A percentile compares a stretch with the other conserved stretches of the same genome.
Evolutionary conservation across 2,113 vertebrate genomes (phyloP).

Genomic region (Ailuropoda melanoleuca): DNA sequence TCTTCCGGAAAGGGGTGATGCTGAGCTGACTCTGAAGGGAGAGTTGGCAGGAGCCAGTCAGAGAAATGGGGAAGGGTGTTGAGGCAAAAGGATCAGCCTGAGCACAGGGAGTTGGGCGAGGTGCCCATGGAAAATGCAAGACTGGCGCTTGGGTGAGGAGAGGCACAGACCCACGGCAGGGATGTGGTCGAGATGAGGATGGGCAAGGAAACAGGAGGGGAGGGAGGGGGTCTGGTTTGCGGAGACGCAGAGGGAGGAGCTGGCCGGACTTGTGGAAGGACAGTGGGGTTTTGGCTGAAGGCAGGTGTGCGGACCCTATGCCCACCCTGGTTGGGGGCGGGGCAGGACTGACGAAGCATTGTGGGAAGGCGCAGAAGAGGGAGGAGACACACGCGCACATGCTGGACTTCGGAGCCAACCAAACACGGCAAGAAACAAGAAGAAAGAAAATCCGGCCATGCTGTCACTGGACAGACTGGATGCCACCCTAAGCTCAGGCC

Average conservation of each 20-base stretch:
- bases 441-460: neutral
- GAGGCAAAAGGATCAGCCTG: neutral
- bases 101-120: neutral
- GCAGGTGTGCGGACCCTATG: neutral
- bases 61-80: neutral
- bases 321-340: too few species aligned
- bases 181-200: neutral
- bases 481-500: neutral
- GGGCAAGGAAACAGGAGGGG: too few species aligned
- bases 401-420: neutral
- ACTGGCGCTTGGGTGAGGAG: accelerated
- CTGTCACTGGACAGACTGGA: neutral
- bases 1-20: neutral
- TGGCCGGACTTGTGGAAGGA: neutral
- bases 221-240: neutral
- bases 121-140: neutral
- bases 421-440: neutral
- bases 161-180: accelerated
- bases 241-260: neutral
- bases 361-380: neutral
- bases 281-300: neutral
- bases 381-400: neutral
- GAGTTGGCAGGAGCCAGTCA: neutral
- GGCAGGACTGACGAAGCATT: neutral
- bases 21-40: neutral